These are phyloP conservation scores for Vulpes vulpes DNA, from an alignment of 2,113 vertebrate genomes.

Conservation along the genomic window DNA sequence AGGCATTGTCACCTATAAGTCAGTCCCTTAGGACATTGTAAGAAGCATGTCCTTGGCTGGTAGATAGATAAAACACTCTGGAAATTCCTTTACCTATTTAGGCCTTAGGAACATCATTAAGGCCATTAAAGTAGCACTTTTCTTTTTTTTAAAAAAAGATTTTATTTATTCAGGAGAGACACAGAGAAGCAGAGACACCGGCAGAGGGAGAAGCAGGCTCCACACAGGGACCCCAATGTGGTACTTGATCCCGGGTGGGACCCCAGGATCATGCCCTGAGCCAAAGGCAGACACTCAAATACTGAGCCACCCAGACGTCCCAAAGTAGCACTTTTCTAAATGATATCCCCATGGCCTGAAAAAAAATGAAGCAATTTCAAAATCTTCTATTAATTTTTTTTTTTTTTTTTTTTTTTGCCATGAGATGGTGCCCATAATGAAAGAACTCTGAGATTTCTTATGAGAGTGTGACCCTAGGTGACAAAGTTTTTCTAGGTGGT, in stretches of 20 bases:
- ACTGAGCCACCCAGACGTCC: no score
- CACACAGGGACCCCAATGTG: no score
- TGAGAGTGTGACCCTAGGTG: background rate
- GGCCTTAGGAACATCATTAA: slow-evolving; percentile 38
- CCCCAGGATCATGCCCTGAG: no score
- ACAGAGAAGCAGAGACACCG: no score
- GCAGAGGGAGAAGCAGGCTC: no score
- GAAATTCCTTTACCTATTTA: background rate
- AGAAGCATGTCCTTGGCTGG: background rate
- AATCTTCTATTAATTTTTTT: background rate
- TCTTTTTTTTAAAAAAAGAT: no score
- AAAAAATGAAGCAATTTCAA: slow-evolving; percentile 21
- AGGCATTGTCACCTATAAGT: background rate
- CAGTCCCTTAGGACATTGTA: background rate
- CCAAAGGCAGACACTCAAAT: no score
- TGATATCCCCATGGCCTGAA: background rate
- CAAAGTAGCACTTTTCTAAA: background rate
- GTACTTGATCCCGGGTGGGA: no score
- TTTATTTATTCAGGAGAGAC: no score
- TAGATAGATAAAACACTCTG: background rate
- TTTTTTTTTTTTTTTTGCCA: background rate
- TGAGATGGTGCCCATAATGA: background rate
- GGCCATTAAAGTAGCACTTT: background rate
- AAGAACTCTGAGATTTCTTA: slow-evolving; percentile 43
- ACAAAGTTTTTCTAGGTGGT: background rate